Evolutionary conservation across 2,888 invertebrate species (phyloP), one percentile per base, ranked within the genome.

Genomic region (Exephanes ischioxanthus): DNA sequence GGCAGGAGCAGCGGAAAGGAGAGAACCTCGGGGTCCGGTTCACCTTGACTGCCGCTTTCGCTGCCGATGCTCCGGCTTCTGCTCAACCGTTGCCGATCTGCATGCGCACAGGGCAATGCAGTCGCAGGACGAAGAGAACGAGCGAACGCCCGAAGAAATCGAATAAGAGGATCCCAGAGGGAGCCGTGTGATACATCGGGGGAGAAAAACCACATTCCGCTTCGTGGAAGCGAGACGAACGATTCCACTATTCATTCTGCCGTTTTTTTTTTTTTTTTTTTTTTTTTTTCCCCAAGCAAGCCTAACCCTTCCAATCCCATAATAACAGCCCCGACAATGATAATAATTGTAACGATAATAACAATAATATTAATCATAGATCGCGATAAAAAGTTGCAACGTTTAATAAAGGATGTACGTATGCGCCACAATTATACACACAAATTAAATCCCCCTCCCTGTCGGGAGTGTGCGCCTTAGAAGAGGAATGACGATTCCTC

Each of bases 41-140:
- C 92, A 93, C 93, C 94, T 94, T 93, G 94, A 93, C 90, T 91
- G 92, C 90, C 89, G 80, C 77, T 75, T 55, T 48, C 48, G 72
- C 22, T 22, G 80, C 22, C 51, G 80, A 19, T 66, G 22, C 33
- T 66, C 70, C 19, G 48, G 48, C 76, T 76, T 70, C 76, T 80
- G 68, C 58, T 30, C 81, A 76, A 76, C 30, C 61, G 33, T 63
- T 33, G 61, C 88, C 87, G 89, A 90, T 91, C 90, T 90, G 90
- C 90, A 91, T 90, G 89, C 88, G 87, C 73, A 51, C 87, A 89
- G 89, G 86, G 88, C 87, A 58, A 19, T 61, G 66, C 41, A 73
- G 81, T 67, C 73, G 37, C 55, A 88, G 89, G 87, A 87, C 86
- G 83, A 85, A 80, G 84, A 87, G 80, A 83, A 84, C 70, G 83